These are phyloP conservation scores for Barbus barbus DNA, from an alignment of 2,113 vertebrate species.

Conservation along the genomic window DNA sequence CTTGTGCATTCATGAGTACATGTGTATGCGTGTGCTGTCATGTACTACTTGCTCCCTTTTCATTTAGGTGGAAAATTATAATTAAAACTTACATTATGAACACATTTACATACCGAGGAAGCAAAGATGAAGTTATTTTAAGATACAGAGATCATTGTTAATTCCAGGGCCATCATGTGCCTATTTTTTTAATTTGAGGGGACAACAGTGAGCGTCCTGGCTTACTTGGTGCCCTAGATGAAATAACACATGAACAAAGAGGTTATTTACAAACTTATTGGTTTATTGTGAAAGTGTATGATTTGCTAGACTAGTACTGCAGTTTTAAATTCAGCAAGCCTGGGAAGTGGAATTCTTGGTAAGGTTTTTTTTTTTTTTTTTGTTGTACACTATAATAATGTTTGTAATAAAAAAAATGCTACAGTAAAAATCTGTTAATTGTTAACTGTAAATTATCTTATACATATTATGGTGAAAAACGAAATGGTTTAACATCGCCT, in stretches of 20 bases:
- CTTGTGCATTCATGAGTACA: neutral
- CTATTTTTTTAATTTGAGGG: neutral
- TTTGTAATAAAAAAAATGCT: no score
- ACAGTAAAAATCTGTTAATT: no score
- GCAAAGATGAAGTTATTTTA: neutral
- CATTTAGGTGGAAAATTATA: neutral
- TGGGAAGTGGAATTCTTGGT: no score
- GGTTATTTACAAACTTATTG: neutral
- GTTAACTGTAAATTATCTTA: no score
- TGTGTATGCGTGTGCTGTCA: neutral
- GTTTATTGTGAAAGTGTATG: neutral
- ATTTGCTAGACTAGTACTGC: neutral
- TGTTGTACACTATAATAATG: no score
- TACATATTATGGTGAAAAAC: no score
- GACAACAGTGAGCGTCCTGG: neutral
- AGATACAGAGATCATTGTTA: no score
- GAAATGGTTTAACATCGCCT: neutral
- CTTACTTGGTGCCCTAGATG: neutral
- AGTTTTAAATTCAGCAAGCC: neutral
- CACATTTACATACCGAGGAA: neutral
- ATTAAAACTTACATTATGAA: neutral
- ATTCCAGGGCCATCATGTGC: neutral
- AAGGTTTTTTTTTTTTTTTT: no score
- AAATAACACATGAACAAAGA: neutral
- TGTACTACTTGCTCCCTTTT: neutral